Evolutionary conservation across 2,888 invertebrate species (phyloP), one percentile per base, ranked within the genome.

Genomic region (Patella depressa): DNA sequence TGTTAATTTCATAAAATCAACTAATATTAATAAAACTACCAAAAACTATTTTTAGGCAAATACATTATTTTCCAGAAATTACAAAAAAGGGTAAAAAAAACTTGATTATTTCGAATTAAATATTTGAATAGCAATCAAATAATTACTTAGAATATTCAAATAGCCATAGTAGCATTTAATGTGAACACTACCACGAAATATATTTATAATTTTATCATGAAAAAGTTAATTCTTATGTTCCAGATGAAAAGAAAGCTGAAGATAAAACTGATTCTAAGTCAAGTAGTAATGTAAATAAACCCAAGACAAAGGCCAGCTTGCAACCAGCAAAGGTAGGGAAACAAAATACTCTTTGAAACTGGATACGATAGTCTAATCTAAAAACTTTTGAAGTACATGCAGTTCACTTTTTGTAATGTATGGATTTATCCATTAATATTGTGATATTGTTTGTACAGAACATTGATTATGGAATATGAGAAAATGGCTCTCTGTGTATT

Each of bases 271-370:
- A 53, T n/a, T n/a, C 45, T 15, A 73, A 73, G 19, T 24, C 54
- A 24, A 24, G 53, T 11, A n/a, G 7, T 53, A 54, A 17, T 9
- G 53, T 24, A 24, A n/a, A 19, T 24, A 65, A 65, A 65, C 14
- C 65, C 82, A 53, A 83, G 85, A 45, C 45, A 45, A 45, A 53
- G 79, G 15, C 65, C 14, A 65, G 65, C 7, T 65, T 24, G 24
- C 83, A 65, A 17, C 79, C 85, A 57, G 78, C 82, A 53, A 87
- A 87, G 84, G 87, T 86, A 81, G 71, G 69, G 11, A 53, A 34
- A 70, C 14, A 59, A 72, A 55, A 59, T 34, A 19, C 11, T 53
- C 54, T 65, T 57, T 29, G 9, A 57, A 17, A 57, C 17, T 19
- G 59, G 45, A 45, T 45, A 45, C 45, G 9, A 45, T 45, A 45